A percentile compares a stretch with the other conserved stretches of the same genome.
Conservation (phyloP, 2,113 vertebrate species). For the Pipra filicauda region DNA sequence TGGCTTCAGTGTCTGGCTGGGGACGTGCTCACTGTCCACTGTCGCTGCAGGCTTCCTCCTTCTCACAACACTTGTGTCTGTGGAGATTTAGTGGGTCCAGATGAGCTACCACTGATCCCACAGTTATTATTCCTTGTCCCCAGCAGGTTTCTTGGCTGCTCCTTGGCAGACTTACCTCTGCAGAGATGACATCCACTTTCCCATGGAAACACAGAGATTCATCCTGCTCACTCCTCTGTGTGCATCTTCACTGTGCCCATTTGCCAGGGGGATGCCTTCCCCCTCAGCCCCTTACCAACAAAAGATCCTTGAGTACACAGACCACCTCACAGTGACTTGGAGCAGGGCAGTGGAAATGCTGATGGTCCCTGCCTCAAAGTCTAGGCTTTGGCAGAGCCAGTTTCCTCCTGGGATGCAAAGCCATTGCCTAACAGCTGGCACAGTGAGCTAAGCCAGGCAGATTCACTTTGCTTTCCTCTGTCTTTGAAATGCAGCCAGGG, state of each 20-base stretch:
- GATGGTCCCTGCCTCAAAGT: not conserved
- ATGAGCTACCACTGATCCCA: not conserved
- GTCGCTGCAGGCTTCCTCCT: not conserved
- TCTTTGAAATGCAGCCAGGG: not conserved
- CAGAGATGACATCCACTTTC: not conserved
- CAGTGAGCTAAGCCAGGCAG: not conserved
- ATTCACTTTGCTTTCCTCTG: not conserved
- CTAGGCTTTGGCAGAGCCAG: not conserved
- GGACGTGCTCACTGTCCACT: not conserved
- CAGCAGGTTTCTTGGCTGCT: not conserved
- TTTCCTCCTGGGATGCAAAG: not conserved
- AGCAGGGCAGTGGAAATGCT: not conserved
- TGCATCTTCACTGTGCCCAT: not conserved
- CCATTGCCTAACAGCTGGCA: not conserved
- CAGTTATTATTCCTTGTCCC: not conserved
- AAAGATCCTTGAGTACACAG: not conserved
- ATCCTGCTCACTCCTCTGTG: rapidly evolving
- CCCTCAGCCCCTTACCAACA: not conserved
- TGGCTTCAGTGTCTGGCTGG: not conserved
- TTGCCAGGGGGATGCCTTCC: rapidly evolving
- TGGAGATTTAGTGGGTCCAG: not conserved
- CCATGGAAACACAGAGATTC: not conserved
- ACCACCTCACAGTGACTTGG: not conserved
- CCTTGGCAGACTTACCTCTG: not conserved
- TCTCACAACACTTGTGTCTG: rapidly evolving